Evolutionary conservation across 2,888 invertebrate species (phyloP).

Genomic region (Ophraella communa): DNA sequence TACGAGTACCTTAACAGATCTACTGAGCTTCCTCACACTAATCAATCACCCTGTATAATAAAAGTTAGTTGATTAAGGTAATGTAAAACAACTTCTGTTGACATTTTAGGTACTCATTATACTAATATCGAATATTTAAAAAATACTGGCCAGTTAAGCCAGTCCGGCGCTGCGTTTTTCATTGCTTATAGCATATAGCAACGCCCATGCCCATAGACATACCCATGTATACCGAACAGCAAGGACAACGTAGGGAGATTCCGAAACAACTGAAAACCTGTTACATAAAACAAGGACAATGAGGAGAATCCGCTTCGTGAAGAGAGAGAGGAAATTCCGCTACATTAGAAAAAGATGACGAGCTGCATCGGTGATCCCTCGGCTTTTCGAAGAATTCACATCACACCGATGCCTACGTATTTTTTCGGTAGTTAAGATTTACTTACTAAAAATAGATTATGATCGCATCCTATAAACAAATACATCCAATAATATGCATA

Average conservation of each 20-base stretch:
- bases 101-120: too few relatives aligned
- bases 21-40: too few relatives aligned
- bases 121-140: not conserved
- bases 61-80: too few relatives aligned
- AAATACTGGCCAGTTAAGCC: not conserved
- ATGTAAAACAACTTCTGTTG: too few relatives aligned
- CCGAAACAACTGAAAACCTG: constrained; percentile 54
- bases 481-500: not conserved
- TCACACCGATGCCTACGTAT: constrained; percentile 25
- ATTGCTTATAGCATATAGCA: constrained; percentile 3
- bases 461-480: constrained; percentile 30
- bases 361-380: constrained; percentile 47
- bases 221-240: constrained; percentile 31
- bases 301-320: constrained; percentile 27
- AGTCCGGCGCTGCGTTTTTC: not conserved
- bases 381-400: constrained; percentile 31
- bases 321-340: constrained; percentile 51
- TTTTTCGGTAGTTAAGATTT: constrained; percentile 28
- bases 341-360: constrained; percentile 44
- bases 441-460: constrained; percentile 46
- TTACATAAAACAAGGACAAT: constrained; percentile 57
- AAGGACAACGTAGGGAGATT: constrained; percentile 56
- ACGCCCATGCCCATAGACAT: constrained; percentile 32
- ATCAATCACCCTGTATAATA: too few relatives aligned
- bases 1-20: too few relatives aligned